Percentiles rank a stretch among this genome's conserved stretches.
These are phyloP conservation scores for Silurus aristotelis DNA, from an alignment of 2,797 vertebrate species.

Conservation along the genomic window DNA sequence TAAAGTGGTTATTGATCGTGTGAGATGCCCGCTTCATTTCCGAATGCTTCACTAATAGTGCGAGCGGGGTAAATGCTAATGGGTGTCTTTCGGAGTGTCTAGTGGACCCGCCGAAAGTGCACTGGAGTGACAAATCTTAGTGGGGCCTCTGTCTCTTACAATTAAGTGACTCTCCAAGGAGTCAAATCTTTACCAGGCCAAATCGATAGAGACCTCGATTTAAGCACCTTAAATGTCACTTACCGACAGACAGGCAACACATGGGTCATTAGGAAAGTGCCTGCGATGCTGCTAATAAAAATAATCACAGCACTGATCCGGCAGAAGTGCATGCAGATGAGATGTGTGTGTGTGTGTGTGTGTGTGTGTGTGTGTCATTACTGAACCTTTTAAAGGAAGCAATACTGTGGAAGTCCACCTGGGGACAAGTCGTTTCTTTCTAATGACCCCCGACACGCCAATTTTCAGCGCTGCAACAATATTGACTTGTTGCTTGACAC, in stretches of 20 bases:
- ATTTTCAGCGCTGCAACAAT: background rate
- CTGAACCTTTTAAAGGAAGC: constrained; percentile 41
- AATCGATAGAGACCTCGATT: constrained; percentile 64
- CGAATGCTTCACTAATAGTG: constrained; percentile 23
- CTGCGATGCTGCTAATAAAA: background rate
- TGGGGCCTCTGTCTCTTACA: constrained; percentile 53
- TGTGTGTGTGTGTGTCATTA: constrained; percentile 4
- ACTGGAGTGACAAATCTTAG: constrained; percentile 39
- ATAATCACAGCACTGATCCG: constrained; percentile 27
- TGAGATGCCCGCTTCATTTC: constrained; percentile 5
- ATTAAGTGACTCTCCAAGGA: constrained; percentile 60
- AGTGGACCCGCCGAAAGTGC: constrained; percentile 36
- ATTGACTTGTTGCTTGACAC: background rate
- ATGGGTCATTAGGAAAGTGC: constrained; percentile 45
- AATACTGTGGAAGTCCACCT: background rate
- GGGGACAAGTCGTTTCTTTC: constrained; percentile 9
- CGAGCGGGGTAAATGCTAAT: constrained; percentile 38
- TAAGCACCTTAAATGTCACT: constrained; percentile 62
- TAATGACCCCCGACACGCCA: constrained; percentile 12
- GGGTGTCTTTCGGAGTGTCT: constrained; percentile 18
- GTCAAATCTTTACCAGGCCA: constrained; percentile 59
- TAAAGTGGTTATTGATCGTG: constrained; percentile 31
- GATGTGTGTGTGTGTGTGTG: background rate
- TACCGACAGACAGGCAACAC: constrained; percentile 36
- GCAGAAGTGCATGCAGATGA: constrained; percentile 36